A percentile compares a stretch with the other conserved stretches of the same genome.
These are phyloP conservation scores for Pseudopodoces humilis DNA, from an alignment of 2,113 vertebrate species.

Conservation along the genomic window DNA sequence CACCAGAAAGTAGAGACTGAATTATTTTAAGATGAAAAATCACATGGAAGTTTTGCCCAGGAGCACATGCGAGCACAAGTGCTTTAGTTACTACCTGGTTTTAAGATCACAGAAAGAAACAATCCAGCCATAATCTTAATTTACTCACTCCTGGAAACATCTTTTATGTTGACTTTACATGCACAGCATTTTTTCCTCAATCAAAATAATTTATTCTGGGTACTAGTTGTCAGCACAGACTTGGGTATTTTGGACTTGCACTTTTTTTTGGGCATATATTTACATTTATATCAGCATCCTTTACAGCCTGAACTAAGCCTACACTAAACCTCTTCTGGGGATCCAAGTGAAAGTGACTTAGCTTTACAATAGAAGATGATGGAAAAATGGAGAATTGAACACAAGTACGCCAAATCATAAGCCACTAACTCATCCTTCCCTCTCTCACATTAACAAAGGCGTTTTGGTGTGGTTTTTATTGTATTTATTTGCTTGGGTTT, in stretches of 20 bases:
- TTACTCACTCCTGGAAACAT: accelerated
- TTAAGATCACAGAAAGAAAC: neutral
- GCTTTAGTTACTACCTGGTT: neutral
- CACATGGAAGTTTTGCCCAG: neutral
- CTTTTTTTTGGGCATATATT: neutral
- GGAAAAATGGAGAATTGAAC: neutral
- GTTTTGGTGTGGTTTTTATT: accelerated
- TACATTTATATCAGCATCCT: neutral
- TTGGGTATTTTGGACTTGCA: neutral
- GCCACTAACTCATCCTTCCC: neutral
- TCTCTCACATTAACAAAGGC: neutral
- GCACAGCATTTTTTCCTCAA: neutral
- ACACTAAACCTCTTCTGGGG: neutral
- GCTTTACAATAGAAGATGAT: neutral
- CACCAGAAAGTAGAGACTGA: neutral
- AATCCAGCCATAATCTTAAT: neutral
- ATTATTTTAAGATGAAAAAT: neutral
- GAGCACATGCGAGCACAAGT: neutral
- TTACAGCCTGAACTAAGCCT: neutral
- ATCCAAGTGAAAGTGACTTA: neutral
- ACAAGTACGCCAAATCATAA: neutral
- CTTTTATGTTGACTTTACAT: neutral
- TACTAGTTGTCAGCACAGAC: neutral
- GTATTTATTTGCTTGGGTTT: neutral
- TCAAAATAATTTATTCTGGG: neutral